phyloP scores from a whole-genome alignment of 1,140 invertebrate species.

The Paracyclopina nana region DNA sequence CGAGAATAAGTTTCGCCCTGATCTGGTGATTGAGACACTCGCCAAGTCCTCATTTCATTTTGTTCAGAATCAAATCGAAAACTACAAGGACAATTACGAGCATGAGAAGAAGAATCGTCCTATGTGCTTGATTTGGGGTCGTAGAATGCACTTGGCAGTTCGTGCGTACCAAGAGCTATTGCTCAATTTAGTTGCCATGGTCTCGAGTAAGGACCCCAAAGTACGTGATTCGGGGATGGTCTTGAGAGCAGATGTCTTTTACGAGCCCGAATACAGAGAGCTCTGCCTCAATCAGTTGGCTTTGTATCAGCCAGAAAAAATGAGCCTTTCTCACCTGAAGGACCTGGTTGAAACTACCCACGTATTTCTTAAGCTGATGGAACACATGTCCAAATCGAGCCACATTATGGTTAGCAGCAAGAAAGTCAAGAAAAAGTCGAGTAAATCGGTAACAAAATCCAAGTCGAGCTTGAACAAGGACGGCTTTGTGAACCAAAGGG shows the following conservation, averaged over 20 bases:
- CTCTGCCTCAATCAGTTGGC: slow-evolving; percentile 26
- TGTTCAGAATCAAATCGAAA: slow-evolving; percentile 72
- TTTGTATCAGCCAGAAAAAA: slow-evolving; percentile 15
- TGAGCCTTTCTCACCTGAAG: slow-evolving; percentile 5
- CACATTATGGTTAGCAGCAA: slow-evolving; percentile 50
- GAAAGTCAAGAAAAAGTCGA: slow-evolving; percentile 31
- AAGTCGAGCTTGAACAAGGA: slow-evolving; percentile 14
- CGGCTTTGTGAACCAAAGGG: slow-evolving; percentile 19
- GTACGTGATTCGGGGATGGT: slow-evolving; percentile 56
- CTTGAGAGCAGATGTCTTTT: slow-evolving; percentile 79
- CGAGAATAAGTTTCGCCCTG: slow-evolving; percentile 54
- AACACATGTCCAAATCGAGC: slow-evolving; percentile 46
- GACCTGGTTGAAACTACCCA: slow-evolving; percentile 30
- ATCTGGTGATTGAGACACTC: slow-evolving; percentile 63
- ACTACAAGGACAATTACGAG: slow-evolving; percentile 64
- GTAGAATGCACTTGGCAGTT: slow-evolving; percentile 55
- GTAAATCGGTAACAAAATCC: slow-evolving; percentile 29
- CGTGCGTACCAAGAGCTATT: slow-evolving; percentile 42
- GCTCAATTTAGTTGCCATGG: slow-evolving; percentile 8
- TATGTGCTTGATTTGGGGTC: slow-evolving; percentile 55
- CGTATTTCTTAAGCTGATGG: slow-evolving; percentile 76
- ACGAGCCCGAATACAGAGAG: slow-evolving; percentile 81
- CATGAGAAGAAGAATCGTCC: slow-evolving; percentile 49
- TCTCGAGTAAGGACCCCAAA: slow-evolving; percentile 30
- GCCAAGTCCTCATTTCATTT: slow-evolving; percentile 75